A percentile compares a stretch with the other conserved stretches of the same genome.
Conservation (phyloP, 1,140 invertebrate species). For the Brachionus plicatilis region DNA sequence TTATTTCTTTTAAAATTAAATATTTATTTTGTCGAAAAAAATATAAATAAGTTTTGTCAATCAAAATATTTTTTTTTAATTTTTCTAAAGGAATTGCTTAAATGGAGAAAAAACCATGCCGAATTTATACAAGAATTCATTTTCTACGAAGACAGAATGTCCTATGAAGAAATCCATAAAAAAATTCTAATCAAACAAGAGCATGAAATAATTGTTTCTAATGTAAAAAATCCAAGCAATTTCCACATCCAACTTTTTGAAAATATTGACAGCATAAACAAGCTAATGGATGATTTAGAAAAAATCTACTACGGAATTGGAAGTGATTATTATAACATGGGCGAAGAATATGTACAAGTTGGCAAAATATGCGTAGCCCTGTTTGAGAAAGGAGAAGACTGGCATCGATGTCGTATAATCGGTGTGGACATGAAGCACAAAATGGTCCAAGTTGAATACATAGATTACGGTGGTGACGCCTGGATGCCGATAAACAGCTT, state of each 20-base stretch:
- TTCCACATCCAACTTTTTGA: conserved; percentile 8
- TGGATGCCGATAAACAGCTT: background rate
- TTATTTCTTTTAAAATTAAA: too few species aligned
- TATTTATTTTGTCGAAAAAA: background rate
- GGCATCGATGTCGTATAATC: conserved; percentile 11
- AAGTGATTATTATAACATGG: conserved; percentile 2
- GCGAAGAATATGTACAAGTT: background rate
- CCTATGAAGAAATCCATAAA: background rate
- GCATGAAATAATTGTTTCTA: conserved; percentile 11
- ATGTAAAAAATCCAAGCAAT: background rate
- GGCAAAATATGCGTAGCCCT: conserved; percentile 15
- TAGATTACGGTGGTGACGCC: conserved; percentile 31
- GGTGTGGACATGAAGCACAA: background rate
- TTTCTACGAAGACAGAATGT: background rate
- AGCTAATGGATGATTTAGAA: conserved; percentile 35
- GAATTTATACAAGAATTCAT: conserved; percentile 18
- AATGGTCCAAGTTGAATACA: background rate
- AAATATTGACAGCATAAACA: background rate
- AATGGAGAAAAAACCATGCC: conserved; percentile 19
- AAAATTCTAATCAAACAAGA: background rate
- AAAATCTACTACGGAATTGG: conserved; percentile 24
- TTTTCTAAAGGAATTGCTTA: background rate
- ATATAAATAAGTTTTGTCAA: background rate
- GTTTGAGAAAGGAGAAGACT: background rate
- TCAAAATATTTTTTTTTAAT: background rate